Evolutionary conservation across 1,140 invertebrate species (phyloP).

Genomic region (Bactericera cockerelli): DNA sequence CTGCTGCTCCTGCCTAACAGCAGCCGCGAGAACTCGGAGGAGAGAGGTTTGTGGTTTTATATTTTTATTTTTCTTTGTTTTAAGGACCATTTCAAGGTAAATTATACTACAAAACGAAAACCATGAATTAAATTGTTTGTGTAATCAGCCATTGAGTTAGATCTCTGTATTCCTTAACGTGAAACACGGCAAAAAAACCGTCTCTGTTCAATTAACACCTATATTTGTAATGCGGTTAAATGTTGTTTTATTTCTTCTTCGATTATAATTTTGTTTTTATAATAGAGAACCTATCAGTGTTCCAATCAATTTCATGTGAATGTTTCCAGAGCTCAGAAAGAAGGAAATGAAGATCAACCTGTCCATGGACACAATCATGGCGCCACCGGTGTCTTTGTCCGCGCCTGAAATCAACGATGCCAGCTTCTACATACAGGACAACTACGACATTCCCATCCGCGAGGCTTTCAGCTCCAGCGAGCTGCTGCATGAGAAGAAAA

Average conservation of each 20-base stretch:
- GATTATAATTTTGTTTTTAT: neutral
- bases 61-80: neutral
- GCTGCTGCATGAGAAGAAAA: slow-evolving; percentile 56
- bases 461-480: slow-evolving; percentile 65
- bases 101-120: too few relatives aligned
- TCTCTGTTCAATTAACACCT: too few relatives aligned
- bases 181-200: too few relatives aligned
- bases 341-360: slow-evolving; percentile 2
- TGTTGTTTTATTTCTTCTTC: neutral
- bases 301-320: too few relatives aligned
- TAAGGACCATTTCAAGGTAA: slow-evolving; percentile 10
- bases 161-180: too few relatives aligned
- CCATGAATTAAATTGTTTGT: too few relatives aligned
- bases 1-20: slow-evolving; percentile 53
- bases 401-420: slow-evolving; percentile 51
- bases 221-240: too few relatives aligned
- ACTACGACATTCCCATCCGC: slow-evolving; percentile 34
- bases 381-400: slow-evolving; percentile 61
- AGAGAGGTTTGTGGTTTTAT: slow-evolving; percentile 24
- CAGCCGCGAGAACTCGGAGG: slow-evolving; percentile 26
- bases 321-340: slow-evolving; percentile 6
- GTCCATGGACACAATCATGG: slow-evolving; percentile 29
- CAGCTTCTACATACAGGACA: slow-evolving; percentile 18
- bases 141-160: too few relatives aligned
- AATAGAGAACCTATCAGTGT: too few relatives aligned